A percentile compares a stretch with the other conserved stretches of the same genome.
Conservation (phyloP, 2,797 vertebrate genomes). For the Muscicapa comitata region DNA sequence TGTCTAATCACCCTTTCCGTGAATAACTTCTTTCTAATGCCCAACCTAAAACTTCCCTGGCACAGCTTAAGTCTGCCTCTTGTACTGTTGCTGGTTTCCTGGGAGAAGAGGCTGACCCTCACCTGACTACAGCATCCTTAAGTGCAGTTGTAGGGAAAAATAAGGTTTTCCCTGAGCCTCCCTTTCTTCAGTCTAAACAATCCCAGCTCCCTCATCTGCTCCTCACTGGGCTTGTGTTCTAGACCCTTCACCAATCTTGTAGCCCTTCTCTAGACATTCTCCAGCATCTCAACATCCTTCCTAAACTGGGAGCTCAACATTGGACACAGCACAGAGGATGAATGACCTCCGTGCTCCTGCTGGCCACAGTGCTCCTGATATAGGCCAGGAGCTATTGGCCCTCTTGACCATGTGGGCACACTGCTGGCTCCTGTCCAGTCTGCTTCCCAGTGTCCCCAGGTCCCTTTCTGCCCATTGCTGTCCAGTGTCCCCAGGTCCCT, state of each 20-base stretch:
- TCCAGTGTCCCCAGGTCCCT: not conserved
- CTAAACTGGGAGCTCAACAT: accelerated
- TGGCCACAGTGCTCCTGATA: not conserved
- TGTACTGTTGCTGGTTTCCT: not conserved
- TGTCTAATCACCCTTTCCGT: not conserved
- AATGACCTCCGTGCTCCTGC: not conserved
- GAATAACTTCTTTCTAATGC: too few species aligned
- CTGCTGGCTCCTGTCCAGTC: too few species aligned
- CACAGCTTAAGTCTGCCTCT: not conserved
- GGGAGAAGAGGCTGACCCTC: not conserved
- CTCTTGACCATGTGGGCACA: too few species aligned
- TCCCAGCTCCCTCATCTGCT: not conserved
- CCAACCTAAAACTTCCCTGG: not conserved
- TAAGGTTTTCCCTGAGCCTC: not conserved
- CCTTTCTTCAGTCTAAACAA: not conserved
- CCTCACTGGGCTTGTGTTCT: not conserved
- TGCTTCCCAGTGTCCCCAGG: not conserved
- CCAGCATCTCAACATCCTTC: not conserved
- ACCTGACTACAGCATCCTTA: too few species aligned
- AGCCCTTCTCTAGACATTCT: not conserved
- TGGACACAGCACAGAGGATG: not conserved
- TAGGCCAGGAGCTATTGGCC: not conserved
- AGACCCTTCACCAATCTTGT: not conserved
- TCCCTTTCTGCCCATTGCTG: not conserved
- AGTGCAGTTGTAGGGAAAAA: not conserved